Conservation (phyloP, 2,113 vertebrate genomes). For the Otus sunia region DNA sequence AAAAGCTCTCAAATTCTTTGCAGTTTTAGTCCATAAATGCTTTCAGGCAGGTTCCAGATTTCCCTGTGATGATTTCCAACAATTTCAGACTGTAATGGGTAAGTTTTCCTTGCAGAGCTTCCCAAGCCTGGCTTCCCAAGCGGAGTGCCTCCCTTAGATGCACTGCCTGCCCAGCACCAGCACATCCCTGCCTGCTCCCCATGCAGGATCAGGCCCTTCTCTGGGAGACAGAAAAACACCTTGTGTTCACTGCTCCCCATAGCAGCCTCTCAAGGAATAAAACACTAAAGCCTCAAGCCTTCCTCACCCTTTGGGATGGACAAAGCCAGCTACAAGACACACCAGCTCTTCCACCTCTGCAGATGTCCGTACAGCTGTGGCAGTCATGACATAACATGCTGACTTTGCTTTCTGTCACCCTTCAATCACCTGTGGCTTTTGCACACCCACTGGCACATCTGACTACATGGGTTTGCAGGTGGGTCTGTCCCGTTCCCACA, state of each 20-base stretch:
- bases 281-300: neutral
- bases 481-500: neutral
- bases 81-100: neutral
- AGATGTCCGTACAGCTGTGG: neutral
- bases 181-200: neutral
- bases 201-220: neutral
- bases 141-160: neutral
- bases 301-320: neutral
- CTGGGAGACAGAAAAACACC: neutral
- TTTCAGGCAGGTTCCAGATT: neutral
- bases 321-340: neutral
- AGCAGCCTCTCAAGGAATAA: neutral
- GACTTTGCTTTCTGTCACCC: neutral
- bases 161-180: neutral
- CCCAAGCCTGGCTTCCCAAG: neutral
- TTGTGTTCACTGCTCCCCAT: neutral
- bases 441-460: neutral
- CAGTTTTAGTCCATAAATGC: neutral
- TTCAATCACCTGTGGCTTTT: neutral
- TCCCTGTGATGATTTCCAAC: neutral
- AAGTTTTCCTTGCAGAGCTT: neutral
- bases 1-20: neutral
- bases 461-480: rapidly evolving
- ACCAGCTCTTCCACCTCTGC: neutral
- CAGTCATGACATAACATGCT: rapidly evolving